Evolutionary conservation across 2,888 invertebrate species (phyloP).

Genomic region (Trilocha varians): DNA sequence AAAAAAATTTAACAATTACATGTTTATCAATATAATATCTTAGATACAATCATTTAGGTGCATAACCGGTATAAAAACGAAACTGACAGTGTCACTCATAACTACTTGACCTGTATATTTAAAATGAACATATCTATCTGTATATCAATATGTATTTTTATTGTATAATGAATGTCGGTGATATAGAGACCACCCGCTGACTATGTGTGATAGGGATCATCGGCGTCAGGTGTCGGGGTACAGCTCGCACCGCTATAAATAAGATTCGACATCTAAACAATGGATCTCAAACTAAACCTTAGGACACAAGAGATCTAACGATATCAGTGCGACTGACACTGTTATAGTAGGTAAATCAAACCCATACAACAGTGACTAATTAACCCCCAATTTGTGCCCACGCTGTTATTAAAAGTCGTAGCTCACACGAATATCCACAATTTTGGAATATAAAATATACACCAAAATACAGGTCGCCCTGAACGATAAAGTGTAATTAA

Average conservation of each 20-base stretch:
- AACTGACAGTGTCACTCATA: neutral
- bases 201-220: conserved; percentile 43
- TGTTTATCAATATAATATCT: neutral
- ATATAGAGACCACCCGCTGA: conserved; percentile 44
- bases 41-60: neutral
- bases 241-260: conserved; percentile 45
- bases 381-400: too few relatives aligned
- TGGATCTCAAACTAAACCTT: conserved; percentile 32
- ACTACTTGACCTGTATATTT: neutral
- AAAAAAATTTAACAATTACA: neutral
- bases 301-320: conserved; percentile 33
- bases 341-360: too few relatives aligned
- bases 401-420: conserved; percentile 10
- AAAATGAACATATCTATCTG: neutral
- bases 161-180: conserved; percentile 10
- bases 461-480: neutral
- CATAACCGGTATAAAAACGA: neutral
- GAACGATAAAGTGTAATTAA: conserved; percentile 45
- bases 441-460: neutral
- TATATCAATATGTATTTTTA: neutral
- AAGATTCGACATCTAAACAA: conserved; percentile 62
- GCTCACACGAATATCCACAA: neutral
- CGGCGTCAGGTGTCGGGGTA: conserved; percentile 50
- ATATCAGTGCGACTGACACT: too few relatives aligned
- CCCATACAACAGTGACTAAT: too few relatives aligned